These are phyloP conservation scores for Plestiodon gilberti DNA, from an alignment of 2,113 vertebrate species.

Conservation along the genomic window DNA sequence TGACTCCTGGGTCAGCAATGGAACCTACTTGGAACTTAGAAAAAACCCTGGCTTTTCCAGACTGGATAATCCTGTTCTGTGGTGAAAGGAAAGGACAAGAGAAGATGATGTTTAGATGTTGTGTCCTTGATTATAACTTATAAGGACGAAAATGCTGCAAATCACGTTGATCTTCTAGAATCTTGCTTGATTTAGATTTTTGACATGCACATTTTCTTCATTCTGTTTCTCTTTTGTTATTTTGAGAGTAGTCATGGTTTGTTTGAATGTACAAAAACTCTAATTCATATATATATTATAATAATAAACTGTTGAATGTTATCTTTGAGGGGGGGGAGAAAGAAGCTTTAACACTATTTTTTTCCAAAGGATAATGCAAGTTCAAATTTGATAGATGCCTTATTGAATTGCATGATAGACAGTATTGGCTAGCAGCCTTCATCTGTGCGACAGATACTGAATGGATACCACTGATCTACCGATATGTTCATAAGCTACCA, in stretches of 20 bases:
- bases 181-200: conserved; percentile 64
- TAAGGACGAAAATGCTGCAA: conserved; percentile 41
- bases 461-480: conserved; percentile 42
- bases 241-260: conserved; percentile 60
- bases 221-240: conserved; percentile 60
- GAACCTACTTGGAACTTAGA: conserved; percentile 91
- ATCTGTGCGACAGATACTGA: conserved; percentile 50
- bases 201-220: conserved; percentile 54
- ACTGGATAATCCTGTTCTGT: conserved; percentile 87
- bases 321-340: conserved; percentile 37
- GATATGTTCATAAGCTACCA: conserved; percentile 34
- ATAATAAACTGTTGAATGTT: conserved; percentile 77
- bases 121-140: conserved; percentile 39
- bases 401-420: conserved; percentile 63
- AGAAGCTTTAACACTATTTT: conserved; percentile 77
- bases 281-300: conserved; percentile 71
- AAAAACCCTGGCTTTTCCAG: conserved; percentile 88
- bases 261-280: conserved; percentile 74
- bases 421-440: conserved; percentile 38
- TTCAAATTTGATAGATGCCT: conserved; percentile 75
- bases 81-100: conserved; percentile 79
- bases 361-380: conserved; percentile 64
- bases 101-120: conserved; percentile 27
- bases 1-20: conserved; percentile 93
- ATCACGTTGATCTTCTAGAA: conserved; percentile 45